Evolutionary conservation across 1,140 invertebrate genomes (phyloP).

Genomic region (Himalopsyche phryganea): DNA sequence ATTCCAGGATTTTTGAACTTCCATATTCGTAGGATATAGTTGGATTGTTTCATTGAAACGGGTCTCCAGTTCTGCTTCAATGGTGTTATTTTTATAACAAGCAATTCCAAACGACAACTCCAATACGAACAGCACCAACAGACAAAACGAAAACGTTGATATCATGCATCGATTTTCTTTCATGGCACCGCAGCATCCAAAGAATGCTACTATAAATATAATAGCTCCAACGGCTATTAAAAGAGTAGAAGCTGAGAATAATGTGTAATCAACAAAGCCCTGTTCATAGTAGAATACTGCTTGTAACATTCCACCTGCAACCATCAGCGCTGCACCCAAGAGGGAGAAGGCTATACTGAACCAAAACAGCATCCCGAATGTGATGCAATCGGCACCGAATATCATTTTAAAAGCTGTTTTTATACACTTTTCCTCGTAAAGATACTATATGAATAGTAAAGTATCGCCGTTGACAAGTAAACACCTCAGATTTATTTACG

Average conservation of each 20-base stretch:
- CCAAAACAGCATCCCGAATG: conserved; percentile 20
- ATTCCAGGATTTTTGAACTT: conserved; percentile 67
- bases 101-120: conserved; percentile 83
- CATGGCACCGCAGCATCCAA: conserved; percentile 84
- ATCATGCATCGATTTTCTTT: conserved; percentile 87
- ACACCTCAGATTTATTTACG: too few species aligned
- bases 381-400: conserved; percentile 13
- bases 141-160: conserved; percentile 77
- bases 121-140: conserved; percentile 77
- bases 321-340: conserved; percentile 70
- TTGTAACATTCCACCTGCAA: conserved; percentile 67
- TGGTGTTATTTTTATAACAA: conserved; percentile 73
- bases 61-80: conserved; percentile 61
- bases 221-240: conserved; percentile 79
- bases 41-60: conserved; percentile 67
- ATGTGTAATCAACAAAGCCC: conserved; percentile 62
- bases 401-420: conserved; percentile 18
- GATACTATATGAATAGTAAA: too few species aligned
- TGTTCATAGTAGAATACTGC: conserved; percentile 64
- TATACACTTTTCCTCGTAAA: too few species aligned
- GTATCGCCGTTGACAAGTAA: too few species aligned
- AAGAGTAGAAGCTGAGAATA: conserved; percentile 69
- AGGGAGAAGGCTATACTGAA: conserved; percentile 38
- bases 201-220: conserved; percentile 80
- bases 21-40: conserved; percentile 60